Evolutionary conservation across 2,113 vertebrate genomes (phyloP).

Genomic region (Pelecanus crispus): DNA sequence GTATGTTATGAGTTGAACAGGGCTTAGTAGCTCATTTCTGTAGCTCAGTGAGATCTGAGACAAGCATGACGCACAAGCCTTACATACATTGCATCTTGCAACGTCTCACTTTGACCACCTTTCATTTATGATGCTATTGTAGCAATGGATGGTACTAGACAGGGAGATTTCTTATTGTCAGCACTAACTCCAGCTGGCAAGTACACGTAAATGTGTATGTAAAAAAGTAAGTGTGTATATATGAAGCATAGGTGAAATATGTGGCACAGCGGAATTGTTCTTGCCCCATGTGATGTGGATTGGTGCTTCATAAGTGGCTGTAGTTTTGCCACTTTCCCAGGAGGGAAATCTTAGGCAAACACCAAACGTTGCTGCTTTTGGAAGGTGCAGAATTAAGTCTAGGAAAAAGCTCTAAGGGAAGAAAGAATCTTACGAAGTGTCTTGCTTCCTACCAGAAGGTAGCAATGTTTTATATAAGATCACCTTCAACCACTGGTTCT

Average conservation of each 20-base stretch:
- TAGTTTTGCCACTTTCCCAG: neutral
- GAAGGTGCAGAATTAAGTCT: neutral
- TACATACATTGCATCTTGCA: fast-evolving
- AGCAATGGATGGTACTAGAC: no score
- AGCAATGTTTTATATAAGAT: neutral
- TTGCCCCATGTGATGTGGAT: neutral
- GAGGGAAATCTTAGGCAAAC: neutral
- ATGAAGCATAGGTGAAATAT: neutral
- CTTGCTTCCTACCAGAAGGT: neutral
- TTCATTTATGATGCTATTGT: no score
- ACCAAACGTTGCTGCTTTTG: neutral
- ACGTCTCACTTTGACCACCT: neutral
- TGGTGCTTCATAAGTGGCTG: neutral
- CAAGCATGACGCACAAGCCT: neutral
- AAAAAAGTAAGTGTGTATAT: neutral
- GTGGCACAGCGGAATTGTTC: neutral
- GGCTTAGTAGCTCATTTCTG: neutral
- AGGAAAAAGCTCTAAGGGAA: neutral
- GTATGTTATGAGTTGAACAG: neutral
- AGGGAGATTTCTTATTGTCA: neutral
- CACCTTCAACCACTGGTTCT: neutral
- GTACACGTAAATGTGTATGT: neutral
- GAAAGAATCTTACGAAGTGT: neutral
- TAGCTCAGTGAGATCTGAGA: neutral
- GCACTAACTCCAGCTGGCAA: neutral